These are phyloP conservation scores for Drosophila orena DNA, from an alignment of 1,140 invertebrate species.

Conservation along the genomic window DNA sequence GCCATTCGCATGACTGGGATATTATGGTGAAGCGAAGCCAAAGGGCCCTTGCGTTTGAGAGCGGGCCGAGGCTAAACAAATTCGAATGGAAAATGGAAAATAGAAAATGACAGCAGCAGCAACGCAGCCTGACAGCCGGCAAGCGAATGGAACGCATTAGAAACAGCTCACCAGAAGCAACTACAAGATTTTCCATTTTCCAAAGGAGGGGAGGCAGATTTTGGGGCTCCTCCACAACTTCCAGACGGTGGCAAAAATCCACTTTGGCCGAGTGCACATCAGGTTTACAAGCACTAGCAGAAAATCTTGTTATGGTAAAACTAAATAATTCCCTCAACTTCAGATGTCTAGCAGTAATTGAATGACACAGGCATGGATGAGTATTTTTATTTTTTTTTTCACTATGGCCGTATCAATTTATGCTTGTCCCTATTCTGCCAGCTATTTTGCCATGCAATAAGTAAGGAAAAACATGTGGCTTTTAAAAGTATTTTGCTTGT, in stretches of 20 bases:
- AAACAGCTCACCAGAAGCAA: slow-evolving; percentile 45
- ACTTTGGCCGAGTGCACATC: slow-evolving; percentile 72
- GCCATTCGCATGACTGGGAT: slow-evolving; percentile 33
- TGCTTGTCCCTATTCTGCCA: too few species aligned
- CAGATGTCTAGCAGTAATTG: slow-evolving; percentile 2
- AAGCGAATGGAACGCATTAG: slow-evolving; percentile 61
- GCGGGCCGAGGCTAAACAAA: slow-evolving; percentile 42
- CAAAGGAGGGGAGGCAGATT: background rate
- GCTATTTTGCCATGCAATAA: too few species aligned
- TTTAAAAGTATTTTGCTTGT: too few species aligned
- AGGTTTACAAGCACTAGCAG: slow-evolving; percentile 34
- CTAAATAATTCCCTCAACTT: background rate
- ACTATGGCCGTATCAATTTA: too few species aligned
- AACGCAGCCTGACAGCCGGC: slow-evolving; percentile 56
- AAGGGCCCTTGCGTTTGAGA: slow-evolving; percentile 49
- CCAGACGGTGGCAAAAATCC: slow-evolving; percentile 61
- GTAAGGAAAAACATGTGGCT: too few species aligned
- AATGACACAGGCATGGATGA: background rate
- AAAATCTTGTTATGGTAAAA: slow-evolving; percentile 12
- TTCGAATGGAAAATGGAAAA: slow-evolving; percentile 73
- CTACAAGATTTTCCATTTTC: slow-evolving; percentile 48
- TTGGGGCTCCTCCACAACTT: slow-evolving; percentile 1
- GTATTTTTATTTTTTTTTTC: too few species aligned
- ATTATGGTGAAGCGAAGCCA: slow-evolving; percentile 45
- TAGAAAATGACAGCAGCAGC: slow-evolving; percentile 60